phyloP scores from a whole-genome alignment of 2,113 vertebrate genomes.

The Pseudorhombus dupliciocellatus region DNA sequence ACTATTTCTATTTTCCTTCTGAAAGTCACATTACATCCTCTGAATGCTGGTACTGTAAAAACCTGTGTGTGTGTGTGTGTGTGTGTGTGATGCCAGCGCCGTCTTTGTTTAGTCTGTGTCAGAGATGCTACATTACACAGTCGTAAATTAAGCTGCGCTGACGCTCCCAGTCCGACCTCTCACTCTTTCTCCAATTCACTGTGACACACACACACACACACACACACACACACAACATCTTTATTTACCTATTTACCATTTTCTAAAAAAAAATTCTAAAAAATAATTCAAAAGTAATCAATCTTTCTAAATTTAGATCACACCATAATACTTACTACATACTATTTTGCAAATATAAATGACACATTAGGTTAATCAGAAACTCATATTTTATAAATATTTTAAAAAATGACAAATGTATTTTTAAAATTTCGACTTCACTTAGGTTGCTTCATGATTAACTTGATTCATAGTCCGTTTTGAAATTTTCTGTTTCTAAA shows the following conservation, averaged over 20 bases:
- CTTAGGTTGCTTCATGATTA: no score
- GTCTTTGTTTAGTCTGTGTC: slow-evolving; percentile 69
- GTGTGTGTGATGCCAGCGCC: slow-evolving; percentile 6
- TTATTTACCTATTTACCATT: slow-evolving; percentile 1
- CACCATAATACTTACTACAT: neutral
- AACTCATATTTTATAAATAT: neutral
- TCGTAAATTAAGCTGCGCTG: slow-evolving; percentile 59
- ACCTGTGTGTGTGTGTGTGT: neutral
- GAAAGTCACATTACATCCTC: slow-evolving; percentile 9
- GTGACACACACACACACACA: slow-evolving; percentile 37
- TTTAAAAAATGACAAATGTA: neutral
- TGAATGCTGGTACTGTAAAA: neutral
- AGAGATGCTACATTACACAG: slow-evolving; percentile 69
- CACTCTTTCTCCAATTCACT: slow-evolving; percentile 35
- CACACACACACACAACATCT: slow-evolving; percentile 5
- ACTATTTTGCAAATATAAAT: no score
- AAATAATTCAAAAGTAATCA: neutral
- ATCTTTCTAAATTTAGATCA: neutral
- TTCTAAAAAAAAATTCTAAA: neutral
- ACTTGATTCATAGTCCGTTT: neutral
- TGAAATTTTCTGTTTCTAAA: no score
- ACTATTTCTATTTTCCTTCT: no score
- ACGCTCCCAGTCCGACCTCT: slow-evolving; percentile 47
- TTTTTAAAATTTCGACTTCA: neutral
- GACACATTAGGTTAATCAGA: neutral